These are phyloP conservation scores for Sprattus sprattus DNA, from an alignment of 2,113 vertebrate species.

Conservation along the genomic window DNA sequence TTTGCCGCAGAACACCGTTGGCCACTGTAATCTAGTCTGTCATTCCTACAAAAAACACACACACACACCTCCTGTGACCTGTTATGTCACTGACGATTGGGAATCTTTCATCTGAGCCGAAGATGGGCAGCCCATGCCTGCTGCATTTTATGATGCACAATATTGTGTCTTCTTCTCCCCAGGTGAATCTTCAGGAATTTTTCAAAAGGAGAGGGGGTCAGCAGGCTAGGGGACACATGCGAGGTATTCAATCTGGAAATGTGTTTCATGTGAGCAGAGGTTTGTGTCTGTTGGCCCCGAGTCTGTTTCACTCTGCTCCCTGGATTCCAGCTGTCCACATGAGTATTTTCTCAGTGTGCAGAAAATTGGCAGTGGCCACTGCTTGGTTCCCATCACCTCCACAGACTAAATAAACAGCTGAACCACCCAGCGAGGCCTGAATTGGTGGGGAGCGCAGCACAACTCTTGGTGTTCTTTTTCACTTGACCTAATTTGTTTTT, in stretches of 20 bases:
- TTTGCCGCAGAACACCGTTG: not conserved
- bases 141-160: not conserved
- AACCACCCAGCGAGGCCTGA: conserved; percentile 53
- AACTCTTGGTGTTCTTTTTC: conserved; percentile 36
- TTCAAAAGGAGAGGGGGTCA: not conserved
- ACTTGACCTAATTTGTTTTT: not conserved
- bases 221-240: conserved; percentile 6
- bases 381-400: conserved; percentile 65
- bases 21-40: not conserved
- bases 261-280: conserved; percentile 40
- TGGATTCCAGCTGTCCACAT: conserved; percentile 63
- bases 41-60: not conserved
- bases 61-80: not conserved
- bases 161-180: not conserved
- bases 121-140: not conserved
- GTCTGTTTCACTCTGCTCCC: conserved; percentile 60
- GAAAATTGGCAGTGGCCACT: conserved; percentile 65
- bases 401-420: conserved; percentile 73
- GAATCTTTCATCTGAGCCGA: not conserved
- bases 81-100: not conserved
- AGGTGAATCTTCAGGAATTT: conserved; percentile 2
- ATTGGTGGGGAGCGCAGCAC: conserved; percentile 34
- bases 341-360: conserved; percentile 70
- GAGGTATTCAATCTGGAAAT: conserved; percentile 44
- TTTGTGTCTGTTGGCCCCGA: conserved; percentile 68